Evolutionary conservation across 1,140 invertebrate species (phyloP).

Genomic region (Microplitis demolitor): DNA sequence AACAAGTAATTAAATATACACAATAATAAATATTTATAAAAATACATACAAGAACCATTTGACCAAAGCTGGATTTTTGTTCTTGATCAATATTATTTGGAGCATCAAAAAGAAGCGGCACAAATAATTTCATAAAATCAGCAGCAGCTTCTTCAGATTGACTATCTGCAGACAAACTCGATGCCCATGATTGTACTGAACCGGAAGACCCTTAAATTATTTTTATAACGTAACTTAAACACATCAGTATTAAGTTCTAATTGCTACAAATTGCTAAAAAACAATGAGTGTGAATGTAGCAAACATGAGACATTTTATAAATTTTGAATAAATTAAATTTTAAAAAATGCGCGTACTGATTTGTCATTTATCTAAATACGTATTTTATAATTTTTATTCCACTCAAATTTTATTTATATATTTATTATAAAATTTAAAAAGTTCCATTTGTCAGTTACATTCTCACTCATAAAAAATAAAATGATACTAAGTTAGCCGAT

Average conservation of each 20-base stretch:
- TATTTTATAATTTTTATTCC: no score
- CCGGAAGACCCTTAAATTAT: conserved; percentile 66
- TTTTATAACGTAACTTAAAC: conserved; percentile 1
- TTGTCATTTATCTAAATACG: no score
- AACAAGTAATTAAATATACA: conserved; percentile 12
- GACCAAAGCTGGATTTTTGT: conserved; percentile 72
- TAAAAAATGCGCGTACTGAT: no score
- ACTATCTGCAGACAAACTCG: conserved; percentile 73
- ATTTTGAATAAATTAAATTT: no score
- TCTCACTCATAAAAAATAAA: no score
- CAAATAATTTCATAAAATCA: conserved; percentile 76
- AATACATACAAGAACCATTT: conserved; percentile 63
- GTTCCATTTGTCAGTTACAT: no score
- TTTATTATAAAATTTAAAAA: no score
- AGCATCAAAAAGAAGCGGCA: conserved; percentile 70
- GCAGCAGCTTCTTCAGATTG: conserved; percentile 72
- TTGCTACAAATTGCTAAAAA: no score
- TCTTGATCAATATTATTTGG: conserved; percentile 65
- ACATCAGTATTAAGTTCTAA: no score
- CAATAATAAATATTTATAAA: not conserved
- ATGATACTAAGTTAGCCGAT: no score
- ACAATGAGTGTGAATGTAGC: not conserved
- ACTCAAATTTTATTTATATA: no score
- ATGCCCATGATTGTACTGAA: conserved; percentile 76
- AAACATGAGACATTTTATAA: no score